Conservation (phyloP, 1,140 invertebrate genomes). For the Zelostemma sp. region DNA sequence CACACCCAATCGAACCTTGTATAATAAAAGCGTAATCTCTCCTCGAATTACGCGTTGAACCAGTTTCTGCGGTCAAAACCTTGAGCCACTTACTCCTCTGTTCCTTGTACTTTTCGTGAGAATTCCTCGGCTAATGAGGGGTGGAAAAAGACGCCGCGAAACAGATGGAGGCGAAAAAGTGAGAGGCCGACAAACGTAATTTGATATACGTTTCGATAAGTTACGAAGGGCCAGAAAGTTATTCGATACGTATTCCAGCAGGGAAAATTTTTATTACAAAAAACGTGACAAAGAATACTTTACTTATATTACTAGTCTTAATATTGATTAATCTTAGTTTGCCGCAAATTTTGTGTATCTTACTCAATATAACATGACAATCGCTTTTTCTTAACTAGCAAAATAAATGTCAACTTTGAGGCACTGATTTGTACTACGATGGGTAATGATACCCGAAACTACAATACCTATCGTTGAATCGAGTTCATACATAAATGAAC, state of each 20-base stretch:
- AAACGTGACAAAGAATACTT: too few relatives aligned
- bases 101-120: slow-evolving; percentile 34
- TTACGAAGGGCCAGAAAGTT: not conserved
- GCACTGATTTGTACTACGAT: not conserved
- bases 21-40: slow-evolving; percentile 48
- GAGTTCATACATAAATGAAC: too few relatives aligned
- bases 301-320: too few relatives aligned
- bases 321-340: too few relatives aligned
- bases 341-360: too few relatives aligned
- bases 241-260: not conserved
- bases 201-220: too few relatives aligned
- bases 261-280: not conserved
- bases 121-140: slow-evolving; percentile 37
- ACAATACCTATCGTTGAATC: not conserved
- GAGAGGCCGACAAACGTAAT: slow-evolving; percentile 20
- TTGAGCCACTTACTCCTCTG: slow-evolving; percentile 57
- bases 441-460: too few relatives aligned
- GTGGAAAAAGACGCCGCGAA: slow-evolving; percentile 33
- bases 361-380: too few relatives aligned
- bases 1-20: slow-evolving; percentile 47
- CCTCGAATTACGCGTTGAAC: slow-evolving; percentile 50
- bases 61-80: slow-evolving; percentile 44
- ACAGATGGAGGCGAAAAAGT: slow-evolving; percentile 41
- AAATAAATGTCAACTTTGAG: not conserved
- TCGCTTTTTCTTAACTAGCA: too few relatives aligned